phyloP scores from a whole-genome alignment of 2,888 invertebrate genomes.

The Brachypalpus laphriformis region DNA sequence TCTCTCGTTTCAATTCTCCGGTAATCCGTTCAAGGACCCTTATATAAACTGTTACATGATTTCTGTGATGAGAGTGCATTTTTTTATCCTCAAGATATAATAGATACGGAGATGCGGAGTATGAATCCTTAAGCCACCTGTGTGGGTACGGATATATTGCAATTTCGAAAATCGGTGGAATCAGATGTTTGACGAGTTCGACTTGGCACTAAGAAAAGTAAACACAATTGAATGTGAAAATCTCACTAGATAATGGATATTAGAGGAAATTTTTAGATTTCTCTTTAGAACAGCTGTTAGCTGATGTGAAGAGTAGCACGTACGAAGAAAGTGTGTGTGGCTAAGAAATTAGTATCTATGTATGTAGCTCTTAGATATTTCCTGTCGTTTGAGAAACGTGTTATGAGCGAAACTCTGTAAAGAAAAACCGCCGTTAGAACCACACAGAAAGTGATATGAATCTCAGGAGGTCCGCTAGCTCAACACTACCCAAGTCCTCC shows the following conservation, averaged over 20 bases:
- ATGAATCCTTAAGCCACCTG: slow-evolving; percentile 44
- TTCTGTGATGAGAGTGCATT: slow-evolving; percentile 18
- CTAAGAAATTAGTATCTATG: no score
- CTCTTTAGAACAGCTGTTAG: slow-evolving; percentile 8
- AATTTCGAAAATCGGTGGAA: slow-evolving; percentile 35
- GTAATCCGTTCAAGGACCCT: slow-evolving; percentile 64
- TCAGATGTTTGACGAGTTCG: slow-evolving; percentile 68
- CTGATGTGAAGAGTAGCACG: background rate
- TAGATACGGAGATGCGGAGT: slow-evolving; percentile 19
- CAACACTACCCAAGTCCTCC: no score
- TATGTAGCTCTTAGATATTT: no score
- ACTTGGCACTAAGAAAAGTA: slow-evolving; percentile 40
- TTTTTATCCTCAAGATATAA: background rate
- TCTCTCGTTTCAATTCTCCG: background rate
- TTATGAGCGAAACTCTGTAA: no score
- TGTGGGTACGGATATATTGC: slow-evolving; percentile 49
- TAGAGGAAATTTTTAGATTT: slow-evolving; percentile 23
- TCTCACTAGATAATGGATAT: slow-evolving; percentile 37
- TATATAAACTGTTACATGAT: slow-evolving; percentile 50
- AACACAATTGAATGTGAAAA: slow-evolving; percentile 59
- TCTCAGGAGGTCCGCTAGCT: no score
- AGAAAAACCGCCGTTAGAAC: no score
- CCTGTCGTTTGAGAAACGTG: no score
- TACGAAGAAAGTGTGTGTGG: no score
- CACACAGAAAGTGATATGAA: no score